Conservation (phyloP, 1,140 invertebrate genomes). For the Ceratitis capitata region DNA sequence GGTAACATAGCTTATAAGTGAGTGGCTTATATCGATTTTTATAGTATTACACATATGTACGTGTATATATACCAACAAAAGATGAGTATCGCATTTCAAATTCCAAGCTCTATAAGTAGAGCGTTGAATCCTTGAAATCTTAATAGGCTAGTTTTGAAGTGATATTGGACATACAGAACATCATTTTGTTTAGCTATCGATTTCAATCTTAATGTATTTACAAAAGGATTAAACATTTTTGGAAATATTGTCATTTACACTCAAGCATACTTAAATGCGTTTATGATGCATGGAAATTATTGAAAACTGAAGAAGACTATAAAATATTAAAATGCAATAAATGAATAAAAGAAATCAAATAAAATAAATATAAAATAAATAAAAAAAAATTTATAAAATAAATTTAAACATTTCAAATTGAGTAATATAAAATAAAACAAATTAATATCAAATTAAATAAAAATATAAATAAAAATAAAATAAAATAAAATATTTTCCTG, state of each 20-base stretch:
- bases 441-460: too few relatives aligned
- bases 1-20: neutral
- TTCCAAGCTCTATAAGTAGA: neutral
- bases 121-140: neutral
- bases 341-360: too few relatives aligned
- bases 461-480: too few relatives aligned
- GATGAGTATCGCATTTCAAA: conserved; percentile 31
- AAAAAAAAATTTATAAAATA: too few relatives aligned
- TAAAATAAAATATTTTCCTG: too few relatives aligned
- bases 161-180: neutral
- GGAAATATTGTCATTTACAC: neutral
- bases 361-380: too few relatives aligned
- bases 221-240: neutral
- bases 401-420: too few relatives aligned
- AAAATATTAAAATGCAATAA: too few relatives aligned
- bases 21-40: conserved; percentile 3
- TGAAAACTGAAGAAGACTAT: neutral
- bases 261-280: too few relatives aligned
- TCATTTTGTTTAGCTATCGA: neutral
- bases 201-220: neutral
- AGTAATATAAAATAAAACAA: too few relatives aligned
- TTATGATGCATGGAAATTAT: neutral
- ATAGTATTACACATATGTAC: too few relatives aligned
- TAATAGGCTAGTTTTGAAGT: neutral
- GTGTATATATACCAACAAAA: too few relatives aligned